Evolutionary conservation across 2,113 vertebrate species (phyloP), one percentile per base, ranked within the genome.

Genomic region (Pandion haliaetus): DNA sequence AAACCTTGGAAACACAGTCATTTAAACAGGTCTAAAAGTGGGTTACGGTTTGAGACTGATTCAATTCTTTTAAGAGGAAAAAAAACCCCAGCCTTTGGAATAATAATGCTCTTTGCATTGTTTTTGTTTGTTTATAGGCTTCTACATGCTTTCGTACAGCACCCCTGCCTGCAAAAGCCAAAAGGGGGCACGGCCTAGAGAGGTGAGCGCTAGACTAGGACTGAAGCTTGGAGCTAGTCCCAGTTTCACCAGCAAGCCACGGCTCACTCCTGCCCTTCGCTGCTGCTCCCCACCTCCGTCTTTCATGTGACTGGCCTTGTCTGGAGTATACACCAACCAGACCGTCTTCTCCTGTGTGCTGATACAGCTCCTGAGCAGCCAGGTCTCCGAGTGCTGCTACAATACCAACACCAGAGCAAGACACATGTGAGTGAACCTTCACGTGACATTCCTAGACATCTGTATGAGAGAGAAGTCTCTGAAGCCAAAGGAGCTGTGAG

Each of bases 81-180:
- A 63, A 45, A 12, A 44, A 1, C 7, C 58, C 14, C 14, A 7
- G 2, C 2, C n/a, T 52, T 42, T 58, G 54, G 14, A 45, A 54
- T 36, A 32, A 38, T 28, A 38, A 34, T 2, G 16, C 38, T 45
- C 49, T 29, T 29, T 16, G 70, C 40, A 6, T 25, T 77, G 47
- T 4, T 77, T 69, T 45, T 34, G 34, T 19, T 61, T 29, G 34
- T 59, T 40, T 29, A 18, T 7, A 26, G 42, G 58, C 50, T 88
- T 49, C 49, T 34, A 7, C 6, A n/a, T 2, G 25, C 58, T 24
- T 14, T 38, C 9, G 6, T 14, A n/a, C 3, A 0, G 50, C 24
- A 3, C n/a, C 49, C 29, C 61, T 19, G 15, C 86, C 78, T 18
- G 21, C 11, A 15, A 36, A 28, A 66, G 20, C 31, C 9, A 4